Conservation (phyloP, 2,113 vertebrate species). For the Dryoscopus gambensis region DNA sequence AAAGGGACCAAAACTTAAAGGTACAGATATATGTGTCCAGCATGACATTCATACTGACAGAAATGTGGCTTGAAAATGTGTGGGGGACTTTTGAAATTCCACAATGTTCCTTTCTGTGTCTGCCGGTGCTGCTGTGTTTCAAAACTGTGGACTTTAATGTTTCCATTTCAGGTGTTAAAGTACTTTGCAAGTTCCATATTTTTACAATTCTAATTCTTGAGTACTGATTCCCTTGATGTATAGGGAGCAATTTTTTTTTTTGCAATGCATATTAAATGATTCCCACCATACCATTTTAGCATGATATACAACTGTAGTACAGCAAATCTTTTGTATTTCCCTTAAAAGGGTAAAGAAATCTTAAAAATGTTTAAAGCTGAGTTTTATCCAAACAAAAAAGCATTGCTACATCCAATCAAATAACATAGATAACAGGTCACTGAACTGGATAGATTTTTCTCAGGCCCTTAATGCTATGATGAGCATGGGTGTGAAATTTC, state of each 20-base stretch:
- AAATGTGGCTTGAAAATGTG: background rate
- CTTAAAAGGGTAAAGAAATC: background rate
- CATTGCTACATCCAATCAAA: background rate
- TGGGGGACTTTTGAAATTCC: background rate
- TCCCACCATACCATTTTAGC: background rate
- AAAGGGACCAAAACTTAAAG: background rate
- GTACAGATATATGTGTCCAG: background rate
- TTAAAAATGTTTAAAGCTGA: background rate
- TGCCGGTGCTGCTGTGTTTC: background rate
- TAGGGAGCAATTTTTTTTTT: background rate
- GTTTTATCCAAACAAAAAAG: background rate
- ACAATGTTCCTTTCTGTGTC: background rate
- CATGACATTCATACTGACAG: background rate
- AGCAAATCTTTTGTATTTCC: background rate
- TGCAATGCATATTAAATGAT: background rate
- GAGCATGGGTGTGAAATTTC: slow-evolving; percentile 11
- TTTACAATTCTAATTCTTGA: background rate
- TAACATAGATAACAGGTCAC: background rate
- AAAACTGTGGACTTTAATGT: background rate
- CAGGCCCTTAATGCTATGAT: background rate
- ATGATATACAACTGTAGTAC: background rate
- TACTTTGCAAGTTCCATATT: background rate
- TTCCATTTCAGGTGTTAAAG: background rate
- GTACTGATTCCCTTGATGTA: background rate
- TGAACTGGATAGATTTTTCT: slow-evolving; percentile 29